Base-by-base conservation (phyloP, 2,113 vertebrate species). In the Petaurus breviceps region DNA sequence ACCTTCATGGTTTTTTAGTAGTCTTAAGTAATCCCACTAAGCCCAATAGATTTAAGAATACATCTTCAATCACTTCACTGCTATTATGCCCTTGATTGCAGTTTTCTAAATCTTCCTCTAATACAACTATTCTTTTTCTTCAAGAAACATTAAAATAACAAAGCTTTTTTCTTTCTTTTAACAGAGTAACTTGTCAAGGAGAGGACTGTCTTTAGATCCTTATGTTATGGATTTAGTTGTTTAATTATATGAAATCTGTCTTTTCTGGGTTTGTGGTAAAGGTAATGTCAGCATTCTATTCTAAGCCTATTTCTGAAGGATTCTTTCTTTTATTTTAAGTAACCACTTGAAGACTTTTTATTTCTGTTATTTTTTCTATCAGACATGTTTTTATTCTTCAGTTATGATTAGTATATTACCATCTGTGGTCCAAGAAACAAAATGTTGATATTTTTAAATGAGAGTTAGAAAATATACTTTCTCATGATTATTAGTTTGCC, bases 1-100 rank as follows among this genome's bases (percentile, higher is more conserved):
- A 98, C 97, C 98, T 98, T 99, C 98, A 97, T 94, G 93, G 98
- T 97, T 98, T 99, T 98, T 98, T 96, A 96, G 95, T 93, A 97
- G 97, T 93, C 97, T 96, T 96, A 97, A 98, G 96, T 98, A 98
- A 98, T 98, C 97, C 98, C 91, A 96, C 93, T 98, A 98, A 98
- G 98, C 96, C 96, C 97, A 97, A 94, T 96, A 97, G 93, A 98
- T 92, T 98, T 97, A 98, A 98, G 98, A 97, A 97, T 97, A 98
- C 95, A 97, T 98, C 98, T 98, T 98, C 98, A 98, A 97, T 98
- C 97, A 98, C 97, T 97, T 97, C 95, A 94, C 91, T 97, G 97
- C 89, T 98, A 94, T 95, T 98, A 97, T 98, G 97, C 57, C 94
- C 97, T 98, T 97, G 98, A 95, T 96, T 97, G 94, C 94, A 94